A percentile compares a stretch with the other conserved stretches of the same genome.
phyloP scores from a whole-genome alignment of 2,797 vertebrate species.

The Anniella stebbinsi region DNA sequence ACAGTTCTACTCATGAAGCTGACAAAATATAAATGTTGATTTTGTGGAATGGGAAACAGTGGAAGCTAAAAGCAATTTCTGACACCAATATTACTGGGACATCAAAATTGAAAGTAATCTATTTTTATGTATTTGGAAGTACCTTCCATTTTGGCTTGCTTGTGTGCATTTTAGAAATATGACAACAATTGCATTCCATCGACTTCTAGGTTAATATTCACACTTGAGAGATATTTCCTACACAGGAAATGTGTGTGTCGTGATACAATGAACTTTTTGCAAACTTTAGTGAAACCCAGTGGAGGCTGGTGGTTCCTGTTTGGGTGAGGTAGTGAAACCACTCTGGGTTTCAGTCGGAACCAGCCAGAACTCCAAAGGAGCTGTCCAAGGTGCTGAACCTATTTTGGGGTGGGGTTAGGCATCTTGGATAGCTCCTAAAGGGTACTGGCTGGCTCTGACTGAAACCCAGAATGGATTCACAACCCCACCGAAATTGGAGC shows the following conservation, averaged over 20 bases:
- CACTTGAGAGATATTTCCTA: not conserved
- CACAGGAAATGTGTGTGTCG: not conserved
- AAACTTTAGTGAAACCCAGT: not conserved
- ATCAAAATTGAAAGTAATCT: constrained; percentile 35
- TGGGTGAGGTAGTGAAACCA: no score
- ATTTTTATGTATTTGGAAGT: constrained; percentile 25
- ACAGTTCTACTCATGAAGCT: not conserved
- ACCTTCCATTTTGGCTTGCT: constrained; percentile 14
- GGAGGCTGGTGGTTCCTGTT: no score
- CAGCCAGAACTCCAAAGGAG: no score
- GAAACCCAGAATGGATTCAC: no score
- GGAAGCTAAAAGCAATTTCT: constrained; percentile 27
- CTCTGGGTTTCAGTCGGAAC: no score
- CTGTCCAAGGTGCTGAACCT: no score
- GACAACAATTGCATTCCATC: not conserved
- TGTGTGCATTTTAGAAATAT: not conserved
- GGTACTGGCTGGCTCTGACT: no score
- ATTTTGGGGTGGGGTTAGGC: no score
- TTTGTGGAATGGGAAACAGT: constrained; percentile 30
- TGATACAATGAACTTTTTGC: not conserved
- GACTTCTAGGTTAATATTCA: constrained; percentile 12
- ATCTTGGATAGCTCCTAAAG: no score
- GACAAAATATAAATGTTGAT: constrained; percentile 32
- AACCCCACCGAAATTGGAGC: no score
- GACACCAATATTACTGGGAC: not conserved